Conservation (phyloP, 2,113 vertebrate species). For the Poeciliopsis retropinna region DNA sequence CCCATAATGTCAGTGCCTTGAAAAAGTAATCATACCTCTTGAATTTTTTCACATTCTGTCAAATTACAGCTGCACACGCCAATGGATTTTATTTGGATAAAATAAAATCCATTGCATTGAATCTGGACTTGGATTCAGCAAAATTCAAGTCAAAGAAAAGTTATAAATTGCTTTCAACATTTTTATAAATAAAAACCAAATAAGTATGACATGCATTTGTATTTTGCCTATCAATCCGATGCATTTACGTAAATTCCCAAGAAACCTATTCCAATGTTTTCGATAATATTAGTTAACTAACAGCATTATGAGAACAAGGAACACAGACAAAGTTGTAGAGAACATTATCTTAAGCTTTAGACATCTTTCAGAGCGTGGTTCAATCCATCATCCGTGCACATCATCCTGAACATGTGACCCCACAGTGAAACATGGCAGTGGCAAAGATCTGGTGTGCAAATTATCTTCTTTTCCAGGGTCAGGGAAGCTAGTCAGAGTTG, state of each 20-base stretch:
- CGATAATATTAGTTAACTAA: no score
- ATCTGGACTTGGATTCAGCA: no score
- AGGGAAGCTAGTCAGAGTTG: neutral
- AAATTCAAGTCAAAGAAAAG: neutral
- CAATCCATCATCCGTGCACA: neutral
- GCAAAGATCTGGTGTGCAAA: neutral
- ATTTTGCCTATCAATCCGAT: neutral
- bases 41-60: neutral
- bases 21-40: slow-evolving; percentile 8
- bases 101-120: no score
- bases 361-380: neutral
- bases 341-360: neutral
- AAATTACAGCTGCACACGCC: neutral
- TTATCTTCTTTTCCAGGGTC: neutral
- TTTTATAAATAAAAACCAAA: neutral
- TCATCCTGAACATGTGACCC: neutral
- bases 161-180: neutral
- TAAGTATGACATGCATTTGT: neutral
- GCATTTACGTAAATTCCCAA: neutral
- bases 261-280: neutral
- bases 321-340: no score
- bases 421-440: neutral
- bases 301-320: no score
- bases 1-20: slow-evolving; percentile 38
- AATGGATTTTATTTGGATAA: neutral